Evolutionary conservation across 2,888 invertebrate species (phyloP).

Genomic region (Gastracanthus pulcherrimus): DNA sequence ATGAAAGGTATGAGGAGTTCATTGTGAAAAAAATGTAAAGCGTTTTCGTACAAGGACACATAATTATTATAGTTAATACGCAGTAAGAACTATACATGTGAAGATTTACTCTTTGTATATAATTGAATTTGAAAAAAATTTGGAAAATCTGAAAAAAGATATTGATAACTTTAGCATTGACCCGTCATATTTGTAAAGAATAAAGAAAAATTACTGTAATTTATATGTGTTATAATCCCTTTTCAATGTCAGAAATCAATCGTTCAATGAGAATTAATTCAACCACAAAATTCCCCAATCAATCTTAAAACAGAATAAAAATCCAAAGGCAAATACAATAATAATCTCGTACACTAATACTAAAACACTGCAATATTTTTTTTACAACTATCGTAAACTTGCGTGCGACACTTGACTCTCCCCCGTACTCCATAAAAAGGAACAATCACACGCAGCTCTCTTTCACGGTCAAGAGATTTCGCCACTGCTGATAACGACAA

Average conservation of each 20-base stretch:
- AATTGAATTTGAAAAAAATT: not conserved
- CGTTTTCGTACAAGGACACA: not conserved
- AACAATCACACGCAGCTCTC: not conserved
- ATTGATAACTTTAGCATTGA: not conserved
- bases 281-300: too few relatives aligned
- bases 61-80: not conserved
- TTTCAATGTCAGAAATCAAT: too few relatives aligned
- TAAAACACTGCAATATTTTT: not conserved
- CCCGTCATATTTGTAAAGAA: not conserved
- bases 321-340: not conserved
- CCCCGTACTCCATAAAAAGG: not conserved
- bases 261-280: too few relatives aligned
- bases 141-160: not conserved
- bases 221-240: too few relatives aligned
- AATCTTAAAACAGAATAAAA: constrained; percentile 2
- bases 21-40: not conserved
- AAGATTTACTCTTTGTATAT: not conserved
- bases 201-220: not conserved
- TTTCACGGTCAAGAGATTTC: constrained; percentile 44
- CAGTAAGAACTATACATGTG: not conserved
- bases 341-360: not conserved
- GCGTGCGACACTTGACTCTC: not conserved
- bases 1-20: not conserved
- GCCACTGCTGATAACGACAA: not conserved
- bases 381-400: not conserved